Evolutionary conservation across 2,797 vertebrate species (phyloP), one percentile per base, ranked within the genome.

Genomic region (Eremophila alpestris): DNA sequence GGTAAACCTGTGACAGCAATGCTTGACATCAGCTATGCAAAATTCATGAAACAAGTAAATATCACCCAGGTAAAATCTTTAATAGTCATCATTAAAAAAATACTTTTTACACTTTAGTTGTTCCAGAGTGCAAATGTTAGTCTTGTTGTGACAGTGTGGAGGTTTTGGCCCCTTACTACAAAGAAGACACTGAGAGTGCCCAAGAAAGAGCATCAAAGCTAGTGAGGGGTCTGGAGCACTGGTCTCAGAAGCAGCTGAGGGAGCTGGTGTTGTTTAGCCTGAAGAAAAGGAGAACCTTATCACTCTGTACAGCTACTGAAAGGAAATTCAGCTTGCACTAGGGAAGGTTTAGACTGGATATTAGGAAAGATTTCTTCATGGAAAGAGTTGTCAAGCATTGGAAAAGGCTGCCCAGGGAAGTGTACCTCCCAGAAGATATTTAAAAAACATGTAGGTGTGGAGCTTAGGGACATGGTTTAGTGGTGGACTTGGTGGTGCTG

Each of bases 41-140:
- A 89, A 95, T 95, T 56, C 7, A 19, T 77, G 90, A 84, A 96
- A 74, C 43, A 96, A 96, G 87, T 54, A 86, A 87, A 24, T 68
- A 87, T 20, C 16, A 55, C 20, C 48, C 43, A n/a, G 23, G 41
- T 94, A 89, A 95, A 96, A 95, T 41, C 34, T 41, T 48, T 86
- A 88, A 76, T 93, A 90, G 65, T 60, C 7, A 40, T 76, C 5
- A 48, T 41, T 30, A 19, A 34, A 89, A 93, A 41, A 79, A 38
- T 24, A 48, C 11, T 23, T 49, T 22, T 83, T 93, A 26, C 32
- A 67, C 2, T 16, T 32, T 73, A 91, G 49, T 93, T 95, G 91
- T 73, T 94, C 30, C 49, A 49, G 67, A 91, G 29, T 43, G 26
- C 88, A 86, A 30, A 74, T 82, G 68, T 95, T 64, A 74, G n/a